Evolutionary conservation across 1,140 invertebrate species (phyloP).

Genomic region (Diorhabda elongata): DNA sequence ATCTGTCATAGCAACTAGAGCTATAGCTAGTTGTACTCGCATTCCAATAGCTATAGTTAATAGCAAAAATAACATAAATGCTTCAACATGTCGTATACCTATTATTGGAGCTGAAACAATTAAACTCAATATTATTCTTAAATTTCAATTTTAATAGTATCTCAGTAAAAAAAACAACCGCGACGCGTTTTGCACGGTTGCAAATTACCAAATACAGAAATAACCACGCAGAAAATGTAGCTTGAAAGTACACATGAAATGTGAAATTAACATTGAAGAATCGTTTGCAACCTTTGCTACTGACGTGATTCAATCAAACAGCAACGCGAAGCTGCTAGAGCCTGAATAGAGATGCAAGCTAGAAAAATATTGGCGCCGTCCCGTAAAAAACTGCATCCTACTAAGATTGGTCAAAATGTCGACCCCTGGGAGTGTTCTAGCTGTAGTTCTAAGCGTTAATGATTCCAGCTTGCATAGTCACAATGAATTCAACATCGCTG

Average conservation of each 20-base stretch:
- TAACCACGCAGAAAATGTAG: no score
- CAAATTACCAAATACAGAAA: neutral
- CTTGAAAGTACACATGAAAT: no score
- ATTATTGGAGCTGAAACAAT: slow-evolving; percentile 37
- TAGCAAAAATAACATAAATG: slow-evolving; percentile 59
- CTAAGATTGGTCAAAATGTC: no score
- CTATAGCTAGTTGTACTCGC: slow-evolving; percentile 66
- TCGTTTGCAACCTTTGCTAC: no score
- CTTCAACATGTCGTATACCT: slow-evolving; percentile 63
- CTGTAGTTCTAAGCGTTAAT: no score
- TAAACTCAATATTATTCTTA: neutral
- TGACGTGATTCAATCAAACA: neutral
- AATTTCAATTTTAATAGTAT: neutral
- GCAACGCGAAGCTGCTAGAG: neutral
- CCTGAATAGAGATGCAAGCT: neutral
- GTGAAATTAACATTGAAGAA: no score
- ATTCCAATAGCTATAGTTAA: slow-evolving; percentile 61
- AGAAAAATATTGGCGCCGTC: no score
- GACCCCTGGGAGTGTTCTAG: no score
- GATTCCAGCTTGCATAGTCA: no score
- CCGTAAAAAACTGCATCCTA: no score
- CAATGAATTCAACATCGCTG: no score
- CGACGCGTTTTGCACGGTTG: neutral
- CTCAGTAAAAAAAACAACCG: neutral
- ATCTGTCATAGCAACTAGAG: slow-evolving; percentile 68